phyloP scores from a whole-genome alignment of 2,888 invertebrate genomes.

The Chydorus sphaericus region DNA sequence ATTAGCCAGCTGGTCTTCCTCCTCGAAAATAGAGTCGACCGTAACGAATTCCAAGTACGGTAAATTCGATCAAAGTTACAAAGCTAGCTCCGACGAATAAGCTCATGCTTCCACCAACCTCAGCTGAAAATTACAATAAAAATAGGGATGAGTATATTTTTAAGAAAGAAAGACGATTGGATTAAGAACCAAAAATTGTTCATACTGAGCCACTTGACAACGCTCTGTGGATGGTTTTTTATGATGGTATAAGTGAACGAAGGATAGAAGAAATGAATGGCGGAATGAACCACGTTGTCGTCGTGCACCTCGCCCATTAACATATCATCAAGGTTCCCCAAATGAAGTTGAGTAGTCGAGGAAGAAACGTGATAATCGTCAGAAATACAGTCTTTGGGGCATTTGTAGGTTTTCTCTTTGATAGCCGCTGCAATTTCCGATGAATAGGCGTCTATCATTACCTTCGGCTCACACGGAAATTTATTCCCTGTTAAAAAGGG shows the following conservation, averaged over 20 bases:
- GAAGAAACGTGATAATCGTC: constrained; percentile 1
- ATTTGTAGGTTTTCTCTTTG: background rate
- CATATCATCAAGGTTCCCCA: constrained; percentile 10
- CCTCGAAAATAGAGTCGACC: too few relatives aligned
- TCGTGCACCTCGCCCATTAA: constrained; percentile 7
- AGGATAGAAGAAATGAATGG: constrained; percentile 16
- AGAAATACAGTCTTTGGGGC: constrained; percentile 7
- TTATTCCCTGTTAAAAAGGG: too few relatives aligned
- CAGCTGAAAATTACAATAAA: too few relatives aligned
- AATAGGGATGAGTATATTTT: too few relatives aligned
- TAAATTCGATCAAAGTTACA: constrained; percentile 5
- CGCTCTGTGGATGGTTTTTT: constrained; percentile 12
- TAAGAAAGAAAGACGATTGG: too few relatives aligned
- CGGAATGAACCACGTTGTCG: constrained; percentile 17
- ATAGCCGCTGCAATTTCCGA: background rate
- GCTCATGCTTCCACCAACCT: constrained; percentile 9
- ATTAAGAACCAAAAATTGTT: too few relatives aligned
- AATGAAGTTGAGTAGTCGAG: background rate
- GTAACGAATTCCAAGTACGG: background rate
- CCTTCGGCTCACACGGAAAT: background rate
- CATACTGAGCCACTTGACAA: constrained; percentile 13
- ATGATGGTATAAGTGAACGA: constrained; percentile 25
- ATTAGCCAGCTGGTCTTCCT: too few relatives aligned
- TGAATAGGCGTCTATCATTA: background rate
- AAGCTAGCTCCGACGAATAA: constrained; percentile 6